A percentile compares a stretch with the other conserved stretches of the same genome.
Conservation (phyloP, 2,113 vertebrate genomes). For the Trichechus manatus region DNA sequence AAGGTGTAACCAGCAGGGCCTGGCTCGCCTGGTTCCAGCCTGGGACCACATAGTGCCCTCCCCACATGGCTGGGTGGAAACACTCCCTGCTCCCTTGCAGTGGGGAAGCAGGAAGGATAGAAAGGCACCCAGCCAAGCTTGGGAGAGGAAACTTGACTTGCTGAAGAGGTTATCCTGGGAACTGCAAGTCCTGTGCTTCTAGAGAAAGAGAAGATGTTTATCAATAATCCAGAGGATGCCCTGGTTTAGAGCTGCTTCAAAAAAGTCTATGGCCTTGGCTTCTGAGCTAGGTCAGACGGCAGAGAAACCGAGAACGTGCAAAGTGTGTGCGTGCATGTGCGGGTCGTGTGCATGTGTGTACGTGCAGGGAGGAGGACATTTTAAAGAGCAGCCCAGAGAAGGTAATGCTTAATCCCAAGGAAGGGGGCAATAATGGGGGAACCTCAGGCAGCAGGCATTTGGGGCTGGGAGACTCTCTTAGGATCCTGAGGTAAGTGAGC, state of each 20-base stretch:
- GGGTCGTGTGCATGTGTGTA: no score
- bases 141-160: background rate
- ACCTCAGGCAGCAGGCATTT: background rate
- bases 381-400: slow-evolving; percentile 8
- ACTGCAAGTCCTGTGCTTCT: background rate
- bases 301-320: background rate
- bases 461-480: background rate
- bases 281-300: slow-evolving; percentile 18
- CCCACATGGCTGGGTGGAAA: background rate
- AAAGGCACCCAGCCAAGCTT: background rate
- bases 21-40: background rate
- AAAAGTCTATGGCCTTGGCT: background rate
- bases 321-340: background rate
- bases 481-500: background rate
- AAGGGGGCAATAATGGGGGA: background rate
- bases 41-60: background rate
- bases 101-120: background rate
- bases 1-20: background rate
- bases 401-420: background rate
- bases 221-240: background rate
- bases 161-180: background rate
- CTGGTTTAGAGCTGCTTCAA: background rate
- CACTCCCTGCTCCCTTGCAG: background rate
- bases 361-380: background rate
- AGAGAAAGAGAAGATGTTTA: background rate